phyloP scores from a whole-genome alignment of 1,140 invertebrate species.

The Aphaenogaster rudis region DNA sequence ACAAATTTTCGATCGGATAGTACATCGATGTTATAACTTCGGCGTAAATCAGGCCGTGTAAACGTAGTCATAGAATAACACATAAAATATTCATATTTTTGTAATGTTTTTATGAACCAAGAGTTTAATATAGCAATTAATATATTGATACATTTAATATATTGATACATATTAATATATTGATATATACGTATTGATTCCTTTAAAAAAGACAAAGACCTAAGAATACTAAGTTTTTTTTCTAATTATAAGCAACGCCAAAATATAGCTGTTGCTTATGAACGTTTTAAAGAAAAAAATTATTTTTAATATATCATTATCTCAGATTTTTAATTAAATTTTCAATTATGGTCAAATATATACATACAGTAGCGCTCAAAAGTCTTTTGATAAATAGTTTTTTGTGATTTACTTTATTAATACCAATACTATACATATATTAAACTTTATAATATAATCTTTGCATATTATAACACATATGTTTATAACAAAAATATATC shows the following conservation, averaged over 20 bases:
- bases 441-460: too few relatives aligned
- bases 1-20: too few relatives aligned
- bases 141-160: not conserved
- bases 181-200: not conserved
- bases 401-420: too few relatives aligned
- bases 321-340: not conserved
- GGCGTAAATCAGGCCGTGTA: too few relatives aligned
- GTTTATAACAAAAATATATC: too few relatives aligned
- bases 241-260: not conserved
- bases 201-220: not conserved
- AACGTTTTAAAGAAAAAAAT: not conserved
- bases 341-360: not conserved
- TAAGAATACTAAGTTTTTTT: not conserved
- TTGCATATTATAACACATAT: too few relatives aligned
- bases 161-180: not conserved
- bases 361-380: not conserved
- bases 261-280: not conserved
- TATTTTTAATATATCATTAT: not conserved
- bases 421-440: too few relatives aligned
- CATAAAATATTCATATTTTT: conserved; percentile 15
- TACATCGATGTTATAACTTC: too few relatives aligned
- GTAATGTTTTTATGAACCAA: not conserved
- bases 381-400: too few relatives aligned
- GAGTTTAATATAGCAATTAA: not conserved
- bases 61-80: not conserved